phyloP scores from a whole-genome alignment of 2,888 invertebrate species.

The Alloplasta piceator region DNA sequence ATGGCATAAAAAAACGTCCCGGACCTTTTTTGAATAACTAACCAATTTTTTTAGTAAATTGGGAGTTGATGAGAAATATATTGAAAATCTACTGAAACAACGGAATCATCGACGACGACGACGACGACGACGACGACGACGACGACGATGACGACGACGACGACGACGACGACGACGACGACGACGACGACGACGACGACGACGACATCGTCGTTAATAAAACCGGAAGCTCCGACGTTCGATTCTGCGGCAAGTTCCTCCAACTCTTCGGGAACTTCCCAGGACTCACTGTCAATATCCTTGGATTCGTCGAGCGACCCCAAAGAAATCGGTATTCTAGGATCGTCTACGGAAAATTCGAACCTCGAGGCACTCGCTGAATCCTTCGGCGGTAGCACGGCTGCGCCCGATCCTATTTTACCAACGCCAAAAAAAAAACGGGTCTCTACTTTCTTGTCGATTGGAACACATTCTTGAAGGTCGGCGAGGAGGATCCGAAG shows the following conservation, averaged over 20 bases:
- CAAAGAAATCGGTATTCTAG: constrained; percentile 17
- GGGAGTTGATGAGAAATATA: constrained; percentile 12
- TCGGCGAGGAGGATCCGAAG: constrained; percentile 89
- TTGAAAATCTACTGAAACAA: constrained; percentile 67
- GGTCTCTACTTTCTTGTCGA: constrained; percentile 94
- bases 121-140: too few species aligned
- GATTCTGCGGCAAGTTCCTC: constrained; percentile 58
- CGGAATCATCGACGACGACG: constrained; percentile 45
- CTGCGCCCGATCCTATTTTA: constrained; percentile 86
- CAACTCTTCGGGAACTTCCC: constrained; percentile 45
- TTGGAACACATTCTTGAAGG: constrained; percentile 94
- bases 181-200: constrained; percentile 47
- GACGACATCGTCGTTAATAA: constrained; percentile 40
- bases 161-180: constrained; percentile 43
- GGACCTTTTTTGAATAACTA: too few species aligned
- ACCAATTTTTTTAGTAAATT: too few species aligned
- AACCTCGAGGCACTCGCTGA: constrained; percentile 89
- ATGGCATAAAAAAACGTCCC: too few species aligned
- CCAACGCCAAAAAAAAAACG: constrained; percentile 88
- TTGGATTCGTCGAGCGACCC: constrained; percentile 1
- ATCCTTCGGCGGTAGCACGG: constrained; percentile 89
- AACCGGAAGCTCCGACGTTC: constrained; percentile 51
- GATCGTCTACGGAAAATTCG: constrained; percentile 40
- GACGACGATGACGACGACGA: constrained; percentile 64
- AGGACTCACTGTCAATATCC: constrained; percentile 26